Evolutionary conservation across 1,140 invertebrate genomes (phyloP).

Genomic region (Drosophila obscura): DNA sequence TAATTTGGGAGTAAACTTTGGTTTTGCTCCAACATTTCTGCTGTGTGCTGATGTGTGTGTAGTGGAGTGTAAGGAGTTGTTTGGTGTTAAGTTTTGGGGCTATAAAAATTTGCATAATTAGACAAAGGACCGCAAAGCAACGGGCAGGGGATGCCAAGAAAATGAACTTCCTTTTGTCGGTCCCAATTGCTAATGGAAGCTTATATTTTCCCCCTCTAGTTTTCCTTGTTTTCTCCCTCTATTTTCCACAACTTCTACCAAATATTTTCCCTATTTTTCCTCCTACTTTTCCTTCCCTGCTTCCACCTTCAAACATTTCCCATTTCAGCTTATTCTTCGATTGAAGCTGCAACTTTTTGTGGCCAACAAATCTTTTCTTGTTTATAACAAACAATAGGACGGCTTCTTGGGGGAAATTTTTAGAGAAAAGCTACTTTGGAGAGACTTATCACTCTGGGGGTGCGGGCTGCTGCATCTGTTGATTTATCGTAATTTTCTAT

Average conservation of each 20-base stretch:
- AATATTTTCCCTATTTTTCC: too few relatives aligned
- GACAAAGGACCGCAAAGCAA: conserved; percentile 40
- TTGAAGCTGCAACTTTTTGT: conserved; percentile 52
- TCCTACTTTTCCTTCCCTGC: background rate
- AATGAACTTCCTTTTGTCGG: conserved; percentile 41
- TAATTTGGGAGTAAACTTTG: conserved; percentile 53
- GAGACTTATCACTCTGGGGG: too few relatives aligned
- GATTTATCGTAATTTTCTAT: conserved; percentile 21
- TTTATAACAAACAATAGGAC: background rate
- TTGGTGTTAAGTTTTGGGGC: conserved; percentile 1
- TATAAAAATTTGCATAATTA: conserved; percentile 71
- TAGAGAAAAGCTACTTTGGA: too few relatives aligned
- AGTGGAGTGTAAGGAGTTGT: conserved; percentile 18
- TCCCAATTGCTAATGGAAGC: background rate
- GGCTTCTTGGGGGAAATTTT: background rate
- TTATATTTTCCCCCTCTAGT: background rate
- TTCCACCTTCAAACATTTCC: conserved; percentile 7
- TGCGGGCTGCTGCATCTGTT: conserved; percentile 15
- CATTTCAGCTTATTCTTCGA: conserved; percentile 43
- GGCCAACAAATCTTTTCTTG: conserved; percentile 41
- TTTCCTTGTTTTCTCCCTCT: background rate
- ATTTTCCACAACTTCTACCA: background rate
- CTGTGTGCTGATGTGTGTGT: conserved; percentile 1
- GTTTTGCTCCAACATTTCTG: conserved; percentile 3
- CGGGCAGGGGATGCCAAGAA: conserved; percentile 19